These are phyloP conservation scores for Pseudochromis fuscus DNA, from an alignment of 2,797 vertebrate species.

Conservation along the genomic window DNA sequence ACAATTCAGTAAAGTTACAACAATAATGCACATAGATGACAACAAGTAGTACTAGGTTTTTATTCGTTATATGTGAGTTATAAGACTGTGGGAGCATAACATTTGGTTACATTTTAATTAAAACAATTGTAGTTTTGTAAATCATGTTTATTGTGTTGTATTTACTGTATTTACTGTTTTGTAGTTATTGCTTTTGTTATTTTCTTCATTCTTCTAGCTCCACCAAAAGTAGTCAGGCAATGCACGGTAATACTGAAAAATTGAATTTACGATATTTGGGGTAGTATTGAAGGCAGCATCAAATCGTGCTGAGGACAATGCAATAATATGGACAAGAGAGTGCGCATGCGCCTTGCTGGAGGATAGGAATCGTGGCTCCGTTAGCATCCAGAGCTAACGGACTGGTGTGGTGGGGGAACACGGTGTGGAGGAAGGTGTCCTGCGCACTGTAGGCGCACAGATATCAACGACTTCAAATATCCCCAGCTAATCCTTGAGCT, in stretches of 20 bases:
- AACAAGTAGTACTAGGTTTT: background rate
- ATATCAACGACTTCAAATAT: conserved; percentile 73
- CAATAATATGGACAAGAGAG: background rate
- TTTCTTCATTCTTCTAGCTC: too few relatives aligned
- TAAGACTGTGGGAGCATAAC: too few relatives aligned
- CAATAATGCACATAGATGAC: background rate
- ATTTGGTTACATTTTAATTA: too few relatives aligned
- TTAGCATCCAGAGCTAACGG: conserved; percentile 75
- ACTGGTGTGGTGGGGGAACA: conserved; percentile 45
- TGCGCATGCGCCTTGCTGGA: conserved; percentile 70
- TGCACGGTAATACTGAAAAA: background rate
- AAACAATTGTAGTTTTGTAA: too few relatives aligned
- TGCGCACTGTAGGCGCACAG: conserved; percentile 59
- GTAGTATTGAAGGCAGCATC: conserved; percentile 37
- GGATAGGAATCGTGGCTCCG: conserved; percentile 52
- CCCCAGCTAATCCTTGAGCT: conserved; percentile 79
- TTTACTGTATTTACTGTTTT: too few relatives aligned
- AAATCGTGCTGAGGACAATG: background rate
- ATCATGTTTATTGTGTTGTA: too few relatives aligned
- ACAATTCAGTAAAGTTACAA: background rate
- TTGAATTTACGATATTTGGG: conserved; percentile 25
- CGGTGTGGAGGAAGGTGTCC: conserved; percentile 65
- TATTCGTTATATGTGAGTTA: too few relatives aligned
- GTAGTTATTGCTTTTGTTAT: too few relatives aligned
- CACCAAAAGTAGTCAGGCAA: too few relatives aligned